Base-by-base conservation (phyloP, 2,888 invertebrate genomes). In the Lutraria lutraria region DNA sequence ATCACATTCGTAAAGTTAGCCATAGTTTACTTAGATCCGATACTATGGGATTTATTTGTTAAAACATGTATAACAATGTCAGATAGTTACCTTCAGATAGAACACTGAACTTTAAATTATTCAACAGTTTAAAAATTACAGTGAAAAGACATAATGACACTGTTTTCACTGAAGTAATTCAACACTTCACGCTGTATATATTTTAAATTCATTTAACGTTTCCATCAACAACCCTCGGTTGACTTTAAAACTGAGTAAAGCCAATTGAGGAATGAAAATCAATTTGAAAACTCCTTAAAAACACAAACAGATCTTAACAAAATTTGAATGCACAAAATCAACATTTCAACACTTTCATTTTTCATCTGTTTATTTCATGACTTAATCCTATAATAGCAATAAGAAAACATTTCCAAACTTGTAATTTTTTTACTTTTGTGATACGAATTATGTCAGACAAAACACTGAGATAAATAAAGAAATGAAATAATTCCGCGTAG, bases 1-100 rank as follows among this genome's bases (percentile, higher is more conserved):
- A 85, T 85, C 79, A 80, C 79, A 76, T 79, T 85, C 29, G 76
- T 54, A 34, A 43, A 85, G 60, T 85, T 80, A 43, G 80, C 85
- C 34, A 80, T 60, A 80, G 60, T 85, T 43, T 85, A 34, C n/a
- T 25, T 43, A 2, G 8, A 76, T 81, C 52, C 85, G 76, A 85
- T 80, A 85, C 60, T 43, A 31, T 31, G 16, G 43, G 43, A 43
- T 43, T 43, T 43, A 43, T 43, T n/a, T 13, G 15, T 25, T 6
- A 34, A 76, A 31, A 34, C 34, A 60, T 80, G 34, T 25, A 60
- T 80, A 56, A 60, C 34, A 85, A 85, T 85, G 85, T 85, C 80
- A 60, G 54, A 84, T n/a, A 85, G 80, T 85, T 80, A 80, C 21
- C 2, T 43, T 56, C 15, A 76, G 52, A 52, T 53, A 84, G 53